phyloP scores from a whole-genome alignment of 1,140 invertebrate species.

The Drosophila sp. region DNA sequence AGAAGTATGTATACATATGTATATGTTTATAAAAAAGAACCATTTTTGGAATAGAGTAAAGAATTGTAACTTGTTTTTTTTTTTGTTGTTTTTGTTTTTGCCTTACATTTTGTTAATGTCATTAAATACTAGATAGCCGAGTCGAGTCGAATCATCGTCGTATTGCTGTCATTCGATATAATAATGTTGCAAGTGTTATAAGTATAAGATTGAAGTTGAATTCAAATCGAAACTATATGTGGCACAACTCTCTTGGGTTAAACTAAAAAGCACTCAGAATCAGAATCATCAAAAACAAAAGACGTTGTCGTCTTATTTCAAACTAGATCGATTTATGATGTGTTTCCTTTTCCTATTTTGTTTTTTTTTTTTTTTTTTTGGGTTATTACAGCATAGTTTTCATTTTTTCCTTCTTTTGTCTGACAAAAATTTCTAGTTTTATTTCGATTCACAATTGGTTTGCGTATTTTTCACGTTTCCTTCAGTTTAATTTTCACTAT shows the following conservation, averaged over 20 bases:
- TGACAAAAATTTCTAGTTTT: constrained; percentile 19
- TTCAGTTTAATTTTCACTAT: constrained; percentile 53
- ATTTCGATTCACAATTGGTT: constrained; percentile 39
- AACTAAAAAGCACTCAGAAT: not conserved
- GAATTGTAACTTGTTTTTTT: constrained; percentile 37
- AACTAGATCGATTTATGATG: not conserved
- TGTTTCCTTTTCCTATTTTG: not conserved
- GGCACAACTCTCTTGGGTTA: not conserved
- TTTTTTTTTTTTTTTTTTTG: constrained; percentile 15
- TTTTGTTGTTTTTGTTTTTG: constrained; percentile 29
- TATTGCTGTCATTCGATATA: constrained; percentile 18
- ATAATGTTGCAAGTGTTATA: constrained; percentile 3
- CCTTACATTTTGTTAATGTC: constrained; percentile 35
- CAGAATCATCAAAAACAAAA: not conserved
- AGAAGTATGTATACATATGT: constrained; percentile 63
- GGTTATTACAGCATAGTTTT: not conserved
- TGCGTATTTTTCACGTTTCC: not conserved
- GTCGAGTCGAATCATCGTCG: not conserved
- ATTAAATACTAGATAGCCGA: constrained; percentile 37
- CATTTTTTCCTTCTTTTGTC: constrained; percentile 18
- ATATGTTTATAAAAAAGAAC: constrained; percentile 62
- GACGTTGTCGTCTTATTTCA: constrained; percentile 1
- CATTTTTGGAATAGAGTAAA: constrained; percentile 48
- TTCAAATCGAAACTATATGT: not conserved
- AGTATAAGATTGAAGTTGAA: constrained; percentile 6